Conservation (phyloP, 2,113 vertebrate species). For the Pseudorectes ferrugineus region DNA sequence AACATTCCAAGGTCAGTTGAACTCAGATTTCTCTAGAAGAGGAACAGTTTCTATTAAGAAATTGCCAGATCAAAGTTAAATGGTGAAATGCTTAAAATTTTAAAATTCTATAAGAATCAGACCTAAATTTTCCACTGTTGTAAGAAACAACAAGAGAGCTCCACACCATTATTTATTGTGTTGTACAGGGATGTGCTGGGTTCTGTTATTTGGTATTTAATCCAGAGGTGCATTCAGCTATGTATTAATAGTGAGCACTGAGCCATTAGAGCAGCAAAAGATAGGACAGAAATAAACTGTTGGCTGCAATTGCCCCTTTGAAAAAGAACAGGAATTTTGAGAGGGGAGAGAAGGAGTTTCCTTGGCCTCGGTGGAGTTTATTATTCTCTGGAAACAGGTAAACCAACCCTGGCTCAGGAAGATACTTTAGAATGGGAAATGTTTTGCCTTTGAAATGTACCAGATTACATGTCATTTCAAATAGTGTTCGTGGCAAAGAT, state of each 20-base stretch:
- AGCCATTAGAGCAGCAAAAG: slow-evolving; percentile 5
- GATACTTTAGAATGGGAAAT: slow-evolving; percentile 59
- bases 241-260: neutral
- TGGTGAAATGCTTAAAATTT: neutral
- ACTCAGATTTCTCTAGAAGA: neutral
- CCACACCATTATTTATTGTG: neutral
- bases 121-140: neutral
- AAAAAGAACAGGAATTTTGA: slow-evolving; percentile 21
- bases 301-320: neutral
- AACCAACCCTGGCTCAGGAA: slow-evolving; percentile 39
- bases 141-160: neutral
- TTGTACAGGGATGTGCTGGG: neutral
- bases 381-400: slow-evolving; percentile 59
- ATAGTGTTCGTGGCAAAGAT: slow-evolving; percentile 21
- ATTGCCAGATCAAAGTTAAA: neutral
- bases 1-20: neutral
- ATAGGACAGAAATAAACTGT: neutral
- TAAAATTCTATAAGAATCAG: neutral
- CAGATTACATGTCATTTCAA: slow-evolving; percentile 65
- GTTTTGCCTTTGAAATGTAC: slow-evolving; percentile 65
- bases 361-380: slow-evolving; percentile 13
- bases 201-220: neutral
- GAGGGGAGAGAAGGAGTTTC: neutral
- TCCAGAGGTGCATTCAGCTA: neutral
- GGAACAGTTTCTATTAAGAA: neutral